These are phyloP conservation scores for Drosophila yakuba DNA, from an alignment of 1,140 invertebrate species.

Conservation along the genomic window DNA sequence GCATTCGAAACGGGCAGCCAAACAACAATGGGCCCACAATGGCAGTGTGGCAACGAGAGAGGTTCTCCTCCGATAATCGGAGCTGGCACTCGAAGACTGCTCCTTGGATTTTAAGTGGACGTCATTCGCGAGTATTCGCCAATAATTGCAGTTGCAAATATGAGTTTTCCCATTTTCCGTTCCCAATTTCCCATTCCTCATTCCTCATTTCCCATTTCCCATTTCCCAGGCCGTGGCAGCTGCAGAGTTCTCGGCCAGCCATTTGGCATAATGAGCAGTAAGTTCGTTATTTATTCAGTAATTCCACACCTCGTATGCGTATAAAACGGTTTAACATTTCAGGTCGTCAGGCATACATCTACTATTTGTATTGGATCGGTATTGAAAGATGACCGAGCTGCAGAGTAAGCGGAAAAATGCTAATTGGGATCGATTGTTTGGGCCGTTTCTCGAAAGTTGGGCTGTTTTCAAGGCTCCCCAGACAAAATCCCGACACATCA, in stretches of 20 bases:
- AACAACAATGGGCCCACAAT: conserved; percentile 9
- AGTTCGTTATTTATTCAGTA: conserved; percentile 39
- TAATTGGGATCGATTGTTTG: background rate
- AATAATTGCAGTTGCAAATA: conserved; percentile 51
- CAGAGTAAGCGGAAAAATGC: background rate
- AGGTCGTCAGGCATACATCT: conserved; percentile 3
- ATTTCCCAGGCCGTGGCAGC: conserved; percentile 24
- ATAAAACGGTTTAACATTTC: conserved; percentile 18
- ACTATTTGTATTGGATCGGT: conserved; percentile 10
- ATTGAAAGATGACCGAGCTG: background rate
- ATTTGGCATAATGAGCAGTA: conserved; percentile 37
- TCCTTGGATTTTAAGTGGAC: conserved; percentile 49
- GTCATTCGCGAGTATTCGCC: conserved; percentile 31
- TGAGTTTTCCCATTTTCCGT: conserved; percentile 22
- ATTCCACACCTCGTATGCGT: conserved; percentile 21
- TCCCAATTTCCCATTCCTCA: conserved; percentile 6
- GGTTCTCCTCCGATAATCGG: conserved; percentile 28
- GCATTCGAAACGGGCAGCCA: conserved; percentile 3
- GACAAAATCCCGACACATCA: background rate
- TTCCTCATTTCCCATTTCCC: conserved; percentile 10
- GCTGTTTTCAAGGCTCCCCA: conserved; percentile 10
- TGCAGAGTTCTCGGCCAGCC: conserved; percentile 26
- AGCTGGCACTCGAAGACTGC: conserved; percentile 29
- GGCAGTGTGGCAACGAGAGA: conserved; percentile 12
- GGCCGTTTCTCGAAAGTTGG: background rate